Evolutionary conservation across 2,888 invertebrate species (phyloP).

Genomic region (Tenthredo livida): DNA sequence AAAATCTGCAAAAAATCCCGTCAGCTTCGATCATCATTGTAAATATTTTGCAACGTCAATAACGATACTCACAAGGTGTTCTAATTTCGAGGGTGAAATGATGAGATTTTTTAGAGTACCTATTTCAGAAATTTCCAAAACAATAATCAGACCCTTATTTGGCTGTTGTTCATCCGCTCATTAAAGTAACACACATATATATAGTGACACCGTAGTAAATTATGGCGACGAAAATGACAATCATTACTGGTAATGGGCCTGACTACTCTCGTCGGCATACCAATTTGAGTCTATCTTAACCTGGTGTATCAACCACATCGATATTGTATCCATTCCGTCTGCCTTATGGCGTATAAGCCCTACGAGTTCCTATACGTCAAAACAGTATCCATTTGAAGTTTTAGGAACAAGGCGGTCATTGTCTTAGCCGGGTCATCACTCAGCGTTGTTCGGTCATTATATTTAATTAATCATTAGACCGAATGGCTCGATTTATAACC

Average conservation of each 20-base stretch:
- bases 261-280: not conserved
- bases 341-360: slow-evolving; percentile 12
- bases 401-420: slow-evolving; percentile 67
- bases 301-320: slow-evolving; percentile 5
- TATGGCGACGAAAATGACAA: slow-evolving; percentile 65
- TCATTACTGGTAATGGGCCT: slow-evolving; percentile 65
- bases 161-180: not conserved
- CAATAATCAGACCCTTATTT: too few relatives aligned
- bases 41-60: too few relatives aligned
- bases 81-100: too few relatives aligned
- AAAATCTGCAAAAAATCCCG: too few relatives aligned
- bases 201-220: slow-evolving; percentile 52
- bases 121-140: too few relatives aligned
- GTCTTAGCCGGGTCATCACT: slow-evolving; percentile 72
- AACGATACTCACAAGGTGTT: too few relatives aligned
- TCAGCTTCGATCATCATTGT: too few relatives aligned
- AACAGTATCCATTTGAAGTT: slow-evolving; percentile 58
- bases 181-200: not conserved
- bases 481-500: slow-evolving; percentile 70
- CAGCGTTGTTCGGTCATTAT: slow-evolving; percentile 69
- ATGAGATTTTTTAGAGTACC: too few relatives aligned
- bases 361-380: slow-evolving; percentile 2
- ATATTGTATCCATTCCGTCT: slow-evolving; percentile 30
- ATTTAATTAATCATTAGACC: slow-evolving; percentile 74
- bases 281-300: not conserved